Conservation (phyloP, 2,113 vertebrate species). For the Opisthocomus hoazin region DNA sequence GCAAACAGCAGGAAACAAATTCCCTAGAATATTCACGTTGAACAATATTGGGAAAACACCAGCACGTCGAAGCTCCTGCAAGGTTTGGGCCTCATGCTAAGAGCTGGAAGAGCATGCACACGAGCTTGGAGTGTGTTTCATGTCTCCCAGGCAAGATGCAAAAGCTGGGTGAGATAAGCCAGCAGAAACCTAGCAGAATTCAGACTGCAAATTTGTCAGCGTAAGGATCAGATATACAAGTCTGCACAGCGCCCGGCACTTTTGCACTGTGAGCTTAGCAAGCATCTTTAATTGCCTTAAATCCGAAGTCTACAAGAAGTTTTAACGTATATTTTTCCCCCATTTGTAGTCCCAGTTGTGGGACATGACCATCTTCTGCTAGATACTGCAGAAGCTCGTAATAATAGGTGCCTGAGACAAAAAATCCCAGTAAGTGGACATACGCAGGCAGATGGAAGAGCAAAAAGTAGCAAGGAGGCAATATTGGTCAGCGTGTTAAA, state of each 20-base stretch:
- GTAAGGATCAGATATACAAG: background rate
- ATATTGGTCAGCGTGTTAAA: conserved; percentile 42
- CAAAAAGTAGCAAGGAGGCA: background rate
- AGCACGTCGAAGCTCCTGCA: background rate
- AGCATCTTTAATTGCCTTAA: background rate
- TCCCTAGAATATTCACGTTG: background rate
- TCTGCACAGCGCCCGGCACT: background rate
- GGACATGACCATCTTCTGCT: background rate
- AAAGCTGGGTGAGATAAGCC: background rate
- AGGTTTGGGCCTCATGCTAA: background rate
- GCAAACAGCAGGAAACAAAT: background rate
- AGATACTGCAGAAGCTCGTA: background rate
- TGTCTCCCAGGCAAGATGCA: background rate
- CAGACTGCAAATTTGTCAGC: background rate
- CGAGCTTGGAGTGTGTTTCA: fast-evolving
- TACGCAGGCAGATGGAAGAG: background rate
- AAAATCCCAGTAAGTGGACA: background rate
- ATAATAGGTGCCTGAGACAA: background rate
- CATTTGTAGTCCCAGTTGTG: background rate
- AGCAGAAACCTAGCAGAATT: background rate
- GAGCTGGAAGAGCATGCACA: background rate
- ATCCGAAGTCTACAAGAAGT: background rate
- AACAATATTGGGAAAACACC: background rate
- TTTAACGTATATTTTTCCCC: background rate
- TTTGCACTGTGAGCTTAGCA: background rate